A percentile compares a stretch with the other conserved stretches of the same genome.
Conservation (phyloP, 2,113 vertebrate species). For the Hirundichthys speculiger region DNA sequence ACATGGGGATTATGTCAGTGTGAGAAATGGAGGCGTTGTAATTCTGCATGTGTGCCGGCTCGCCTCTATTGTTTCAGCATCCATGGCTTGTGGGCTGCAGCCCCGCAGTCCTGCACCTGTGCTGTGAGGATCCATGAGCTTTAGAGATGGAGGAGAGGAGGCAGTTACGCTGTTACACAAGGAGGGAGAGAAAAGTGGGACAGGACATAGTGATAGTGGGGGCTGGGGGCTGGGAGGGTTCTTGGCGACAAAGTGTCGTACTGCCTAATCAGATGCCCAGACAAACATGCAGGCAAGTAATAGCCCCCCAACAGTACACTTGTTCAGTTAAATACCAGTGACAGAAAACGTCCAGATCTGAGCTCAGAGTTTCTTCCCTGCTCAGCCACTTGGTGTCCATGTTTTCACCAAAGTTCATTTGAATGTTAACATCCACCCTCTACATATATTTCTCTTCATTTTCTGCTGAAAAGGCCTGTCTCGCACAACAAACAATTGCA, state of each 20-base stretch:
- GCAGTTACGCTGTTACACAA: no score
- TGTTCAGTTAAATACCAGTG: not conserved
- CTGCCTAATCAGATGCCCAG: slow-evolving; percentile 33
- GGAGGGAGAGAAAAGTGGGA: slow-evolving; percentile 50
- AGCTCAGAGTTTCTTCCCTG: slow-evolving; percentile 25
- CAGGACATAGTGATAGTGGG: slow-evolving; percentile 36
- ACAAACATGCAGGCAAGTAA: no score
- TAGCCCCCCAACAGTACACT: no score
- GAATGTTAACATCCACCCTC: slow-evolving; percentile 29
- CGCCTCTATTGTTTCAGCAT: slow-evolving; percentile 67
- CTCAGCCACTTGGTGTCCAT: slow-evolving; percentile 49
- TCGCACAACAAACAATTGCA: slow-evolving; percentile 74
- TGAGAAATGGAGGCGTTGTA: slow-evolving; percentile 73
- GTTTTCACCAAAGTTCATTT: no score
- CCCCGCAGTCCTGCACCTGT: slow-evolving; percentile 73
- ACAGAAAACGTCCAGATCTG: slow-evolving; percentile 46
- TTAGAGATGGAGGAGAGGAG: slow-evolving; percentile 38
- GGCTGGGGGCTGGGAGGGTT: not conserved
- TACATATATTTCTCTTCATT: slow-evolving; percentile 7
- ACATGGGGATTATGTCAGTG: slow-evolving; percentile 79
- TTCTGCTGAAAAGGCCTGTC: slow-evolving; percentile 64
- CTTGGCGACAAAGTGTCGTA: slow-evolving; percentile 33
- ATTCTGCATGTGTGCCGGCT: slow-evolving; percentile 66
- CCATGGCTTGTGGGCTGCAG: slow-evolving; percentile 57
- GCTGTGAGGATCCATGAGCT: slow-evolving; percentile 57